phyloP scores from a whole-genome alignment of 2,888 invertebrate species.

The Liposcelis brunnea region DNA sequence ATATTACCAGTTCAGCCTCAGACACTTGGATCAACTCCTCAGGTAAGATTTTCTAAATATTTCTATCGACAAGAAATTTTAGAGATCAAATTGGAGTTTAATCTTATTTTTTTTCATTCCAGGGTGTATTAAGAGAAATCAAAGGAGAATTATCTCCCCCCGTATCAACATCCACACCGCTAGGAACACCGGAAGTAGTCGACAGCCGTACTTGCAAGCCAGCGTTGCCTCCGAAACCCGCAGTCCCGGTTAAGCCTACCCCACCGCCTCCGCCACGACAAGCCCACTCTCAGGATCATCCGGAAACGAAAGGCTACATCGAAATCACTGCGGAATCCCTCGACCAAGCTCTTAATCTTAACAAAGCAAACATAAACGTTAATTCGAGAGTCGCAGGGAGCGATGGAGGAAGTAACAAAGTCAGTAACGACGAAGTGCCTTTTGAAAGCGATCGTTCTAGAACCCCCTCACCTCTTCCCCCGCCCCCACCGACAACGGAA shows the following conservation, averaged over 20 bases:
- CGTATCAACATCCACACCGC: constrained; percentile 41
- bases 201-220: constrained; percentile 47
- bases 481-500: constrained; percentile 15
- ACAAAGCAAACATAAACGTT: too few species aligned
- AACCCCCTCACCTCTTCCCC: constrained; percentile 10
- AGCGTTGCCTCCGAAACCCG: constrained; percentile 70
- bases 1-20: constrained; percentile 66
- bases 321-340: constrained; percentile 6
- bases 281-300: constrained; percentile 14
- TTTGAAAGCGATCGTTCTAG: not conserved
- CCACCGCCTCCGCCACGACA: constrained; percentile 36
- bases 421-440: too few species aligned
- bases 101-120: too few species aligned
- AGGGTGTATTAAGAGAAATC: constrained; percentile 15
- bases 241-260: constrained; percentile 30
- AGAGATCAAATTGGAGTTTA: too few species aligned
- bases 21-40: constrained; percentile 33
- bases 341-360: constrained; percentile 1
- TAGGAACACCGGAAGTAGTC: constrained; percentile 34
- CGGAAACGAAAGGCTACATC: constrained; percentile 2
- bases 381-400: too few species aligned
- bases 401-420: too few species aligned
- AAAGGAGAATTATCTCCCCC: constrained; percentile 31
- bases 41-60: constrained; percentile 14
- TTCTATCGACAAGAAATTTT: too few species aligned